These are phyloP conservation scores for Epizoanthus stellaris DNA, from an alignment of 92 coral and sea anemone species.

Conservation along the genomic window DNA sequence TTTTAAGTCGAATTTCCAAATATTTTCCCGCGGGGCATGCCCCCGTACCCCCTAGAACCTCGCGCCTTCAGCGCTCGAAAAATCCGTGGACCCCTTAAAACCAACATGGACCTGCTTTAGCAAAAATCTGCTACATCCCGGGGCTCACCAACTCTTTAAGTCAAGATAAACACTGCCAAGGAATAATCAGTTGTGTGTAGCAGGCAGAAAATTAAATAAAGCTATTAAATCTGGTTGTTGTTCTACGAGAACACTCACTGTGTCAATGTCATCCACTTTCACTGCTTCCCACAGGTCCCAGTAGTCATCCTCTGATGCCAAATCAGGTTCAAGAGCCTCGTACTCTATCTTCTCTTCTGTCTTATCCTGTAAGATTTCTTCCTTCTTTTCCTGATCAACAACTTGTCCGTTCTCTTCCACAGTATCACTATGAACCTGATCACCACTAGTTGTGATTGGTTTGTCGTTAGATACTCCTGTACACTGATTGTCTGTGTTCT, in stretches of 20 bases:
- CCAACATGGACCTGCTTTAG: too few species aligned
- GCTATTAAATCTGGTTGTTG: too few species aligned
- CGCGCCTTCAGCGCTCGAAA: too few species aligned
- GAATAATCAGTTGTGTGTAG: too few species aligned
- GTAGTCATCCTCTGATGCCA: slow-evolving; percentile 87
- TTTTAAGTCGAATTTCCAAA: too few species aligned
- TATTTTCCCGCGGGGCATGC: too few species aligned
- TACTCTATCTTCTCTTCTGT: neutral
- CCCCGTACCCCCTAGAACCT: too few species aligned
- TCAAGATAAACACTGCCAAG: too few species aligned
- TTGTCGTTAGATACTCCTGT: neutral
- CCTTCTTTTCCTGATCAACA: slow-evolving; percentile 16
- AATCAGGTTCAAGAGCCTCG: slow-evolving; percentile 53
- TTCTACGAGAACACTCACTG: slow-evolving; percentile 48
- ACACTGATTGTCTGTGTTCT: neutral
- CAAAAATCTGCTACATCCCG: too few species aligned
- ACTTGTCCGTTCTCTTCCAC: neutral
- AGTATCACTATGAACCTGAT: neutral
- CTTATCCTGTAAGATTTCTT: slow-evolving; percentile 16
- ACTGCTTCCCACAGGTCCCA: slow-evolving; percentile 96
- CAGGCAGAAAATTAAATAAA: too few species aligned
- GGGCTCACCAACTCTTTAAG: too few species aligned
- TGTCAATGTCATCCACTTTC: slow-evolving; percentile 78
- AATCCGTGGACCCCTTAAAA: too few species aligned
- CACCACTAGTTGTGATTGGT: neutral